Evolutionary conservation across 2,888 invertebrate genomes (phyloP).

Genomic region (Hirtodrosophila histrioides): DNA sequence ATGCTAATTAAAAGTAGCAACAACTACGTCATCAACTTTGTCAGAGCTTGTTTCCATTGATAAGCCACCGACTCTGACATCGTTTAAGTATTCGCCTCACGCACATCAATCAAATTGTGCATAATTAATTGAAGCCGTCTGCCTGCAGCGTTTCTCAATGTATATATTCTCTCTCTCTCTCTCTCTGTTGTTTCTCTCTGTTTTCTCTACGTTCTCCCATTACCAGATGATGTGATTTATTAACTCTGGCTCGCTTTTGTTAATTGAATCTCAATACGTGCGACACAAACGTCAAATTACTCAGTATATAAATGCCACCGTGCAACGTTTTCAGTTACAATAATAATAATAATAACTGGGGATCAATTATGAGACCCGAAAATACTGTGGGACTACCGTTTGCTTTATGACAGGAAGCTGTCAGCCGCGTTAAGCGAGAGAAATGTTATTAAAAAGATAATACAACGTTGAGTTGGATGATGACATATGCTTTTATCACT

Average conservation of each 20-base stretch:
- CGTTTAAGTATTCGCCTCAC: constrained; percentile 58
- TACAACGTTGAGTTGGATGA: constrained; percentile 33
- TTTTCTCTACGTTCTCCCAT: constrained; percentile 15
- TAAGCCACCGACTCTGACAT: constrained; percentile 1
- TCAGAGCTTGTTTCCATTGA: constrained; percentile 23
- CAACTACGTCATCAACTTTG: constrained; percentile 49
- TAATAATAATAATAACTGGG: constrained; percentile 6
- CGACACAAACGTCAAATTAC: constrained; percentile 52
- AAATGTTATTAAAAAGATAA: constrained; percentile 73
- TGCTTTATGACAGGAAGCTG: constrained; percentile 76
- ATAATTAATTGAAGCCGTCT: constrained; percentile 65
- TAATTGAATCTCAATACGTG: constrained; percentile 69
- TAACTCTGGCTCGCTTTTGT: constrained; percentile 52
- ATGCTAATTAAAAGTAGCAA: constrained; percentile 65
- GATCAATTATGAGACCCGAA: too few relatives aligned
- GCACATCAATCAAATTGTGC: constrained; percentile 75
- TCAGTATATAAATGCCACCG: constrained; percentile 11
- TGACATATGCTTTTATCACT: constrained; percentile 55
- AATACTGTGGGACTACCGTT: constrained; percentile 37
- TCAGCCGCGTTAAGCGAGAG: constrained; percentile 49
- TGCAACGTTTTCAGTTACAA: constrained; percentile 15
- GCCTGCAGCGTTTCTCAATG: constrained; percentile 14
- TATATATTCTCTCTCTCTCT: constrained; percentile 1
- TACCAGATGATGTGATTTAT: constrained; percentile 61
- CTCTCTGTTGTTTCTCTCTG: not conserved